Percentiles rank a stretch among this genome's conserved stretches.
Evolutionary conservation across 37 sponge, comb jelly and placozoan genomes (phyloP).

Genomic region (Cliona cf. orientalis): DNA sequence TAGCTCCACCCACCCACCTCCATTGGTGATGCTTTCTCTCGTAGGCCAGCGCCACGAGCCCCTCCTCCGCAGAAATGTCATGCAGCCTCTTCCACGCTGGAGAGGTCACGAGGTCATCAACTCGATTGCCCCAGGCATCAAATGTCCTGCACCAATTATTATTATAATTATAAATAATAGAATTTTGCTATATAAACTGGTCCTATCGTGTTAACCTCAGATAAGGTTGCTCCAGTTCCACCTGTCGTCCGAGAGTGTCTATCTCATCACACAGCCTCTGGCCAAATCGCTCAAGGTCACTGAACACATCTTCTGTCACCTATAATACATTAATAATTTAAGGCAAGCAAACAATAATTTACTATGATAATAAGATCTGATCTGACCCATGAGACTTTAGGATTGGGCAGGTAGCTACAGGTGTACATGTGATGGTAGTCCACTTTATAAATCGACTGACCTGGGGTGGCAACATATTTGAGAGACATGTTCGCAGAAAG

Average conservation of each 20-base stretch:
- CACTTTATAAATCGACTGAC: background rate
- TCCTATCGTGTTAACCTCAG: conserved; percentile 13
- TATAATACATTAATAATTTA: background rate
- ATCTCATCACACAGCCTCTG: conserved; percentile 68
- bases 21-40: conserved; percentile 69
- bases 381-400: background rate
- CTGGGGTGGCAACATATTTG: conserved; percentile 34
- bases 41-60: conserved; percentile 84
- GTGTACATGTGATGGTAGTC: background rate
- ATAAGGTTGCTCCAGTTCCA: conserved; percentile 77
- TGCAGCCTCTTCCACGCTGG: conserved; percentile 85
- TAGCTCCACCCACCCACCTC: conserved; percentile 72
- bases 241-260: conserved; percentile 70
- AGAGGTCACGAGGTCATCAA: conserved; percentile 79
- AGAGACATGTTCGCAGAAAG: conserved; percentile 51
- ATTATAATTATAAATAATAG: background rate
- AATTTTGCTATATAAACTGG: no score
- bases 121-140: conserved; percentile 85
- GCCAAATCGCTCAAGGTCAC: conserved; percentile 79
- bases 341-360: background rate
- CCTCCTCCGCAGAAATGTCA: conserved; percentile 86
- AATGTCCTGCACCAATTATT: conserved; percentile 32
- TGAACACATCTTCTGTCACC: conserved; percentile 54
- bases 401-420: no score
- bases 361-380: background rate